These are phyloP conservation scores for Rotaria macrura DNA, from an alignment of 2,888 invertebrate species.

Conservation along the genomic window DNA sequence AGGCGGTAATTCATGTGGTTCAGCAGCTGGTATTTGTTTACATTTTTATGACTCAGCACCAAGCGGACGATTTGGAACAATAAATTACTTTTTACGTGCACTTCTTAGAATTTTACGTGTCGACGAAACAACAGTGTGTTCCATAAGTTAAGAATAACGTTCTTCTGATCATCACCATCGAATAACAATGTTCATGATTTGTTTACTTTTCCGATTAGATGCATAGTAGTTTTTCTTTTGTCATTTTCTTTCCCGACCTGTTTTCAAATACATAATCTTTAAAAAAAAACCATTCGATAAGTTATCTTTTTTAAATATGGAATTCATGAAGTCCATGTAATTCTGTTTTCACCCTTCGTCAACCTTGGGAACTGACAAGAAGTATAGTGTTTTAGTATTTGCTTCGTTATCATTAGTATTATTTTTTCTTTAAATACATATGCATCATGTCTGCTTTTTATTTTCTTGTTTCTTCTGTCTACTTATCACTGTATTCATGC, in stretches of 20 bases:
- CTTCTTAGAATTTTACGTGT: slow-evolving; percentile 40
- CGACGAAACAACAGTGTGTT: slow-evolving; percentile 29
- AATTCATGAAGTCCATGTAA: not conserved
- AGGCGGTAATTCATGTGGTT: slow-evolving; percentile 21
- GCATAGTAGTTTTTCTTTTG: not conserved
- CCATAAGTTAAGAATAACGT: slow-evolving; percentile 2
- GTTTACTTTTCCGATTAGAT: not conserved
- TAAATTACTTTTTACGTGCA: slow-evolving; percentile 70
- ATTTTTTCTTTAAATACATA: not conserved
- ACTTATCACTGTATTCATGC: not conserved
- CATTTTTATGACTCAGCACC: slow-evolving; percentile 96
- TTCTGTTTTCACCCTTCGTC: not conserved
- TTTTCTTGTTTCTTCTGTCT: not conserved
- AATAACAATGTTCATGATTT: not conserved
- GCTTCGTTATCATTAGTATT: not conserved
- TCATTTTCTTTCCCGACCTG: not conserved
- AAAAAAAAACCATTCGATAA: not conserved
- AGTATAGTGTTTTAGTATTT: not conserved
- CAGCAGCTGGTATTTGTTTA: slow-evolving; percentile 56
- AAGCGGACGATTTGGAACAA: slow-evolving; percentile 88
- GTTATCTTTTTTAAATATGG: not conserved
- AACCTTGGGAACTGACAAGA: not conserved
- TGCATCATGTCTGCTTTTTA: not conserved
- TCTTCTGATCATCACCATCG: not conserved
- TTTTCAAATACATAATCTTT: not conserved